Base-by-base conservation (phyloP, 2,113 vertebrate genomes). In the Clupea harengus region DNA sequence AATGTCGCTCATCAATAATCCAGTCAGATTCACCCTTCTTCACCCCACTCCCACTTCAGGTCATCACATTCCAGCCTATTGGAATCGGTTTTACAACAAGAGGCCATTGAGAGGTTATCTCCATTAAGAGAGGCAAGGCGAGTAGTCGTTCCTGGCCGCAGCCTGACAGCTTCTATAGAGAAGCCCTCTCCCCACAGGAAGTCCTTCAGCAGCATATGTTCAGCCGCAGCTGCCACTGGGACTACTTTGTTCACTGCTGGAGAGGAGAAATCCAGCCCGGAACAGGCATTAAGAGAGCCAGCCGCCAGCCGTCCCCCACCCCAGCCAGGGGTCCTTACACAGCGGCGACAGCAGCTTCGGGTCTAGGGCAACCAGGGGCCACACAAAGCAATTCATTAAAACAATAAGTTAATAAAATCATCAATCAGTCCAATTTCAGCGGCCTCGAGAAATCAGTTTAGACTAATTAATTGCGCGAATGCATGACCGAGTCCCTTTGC, bases 391-490 rank as follows among this genome's bases (percentile, higher is more conserved):
- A 72, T 72, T 72, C 10, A 72, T 72, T 72, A 72, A 72, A 72
- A 25, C 64, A 45, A 45, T 80, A 1, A 45, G 45, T 54, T 72
- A 72, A 72, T 72, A 72, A 72, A 72, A 72, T 72, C 64, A 72
- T 72, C 47, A 25, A 20, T 50, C 60, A 87, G 57, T 84, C 54
- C 82, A n/a, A 83, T 81, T 81, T 87, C 52, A 32, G 45, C 44
- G 9, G 54, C 80, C 64, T 13, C 39, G 45, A 25, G 32, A 60
- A 75, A 44, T 46, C 18, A 0, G 81, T 87, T 78, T 25, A 64
- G 45, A 18, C 64, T 72, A 72, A 72, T 72, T 25, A 32, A 72
- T 72, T 72, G 64, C 64, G n/a, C 9, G 9, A 72, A 72, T 72
- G 64, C 64, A 32, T 32, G 64, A 15, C 64, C 64, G 9, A 13